These are phyloP conservation scores for Dasyprocta punctata DNA, from an alignment of 2,113 vertebrate species.

Conservation along the genomic window DNA sequence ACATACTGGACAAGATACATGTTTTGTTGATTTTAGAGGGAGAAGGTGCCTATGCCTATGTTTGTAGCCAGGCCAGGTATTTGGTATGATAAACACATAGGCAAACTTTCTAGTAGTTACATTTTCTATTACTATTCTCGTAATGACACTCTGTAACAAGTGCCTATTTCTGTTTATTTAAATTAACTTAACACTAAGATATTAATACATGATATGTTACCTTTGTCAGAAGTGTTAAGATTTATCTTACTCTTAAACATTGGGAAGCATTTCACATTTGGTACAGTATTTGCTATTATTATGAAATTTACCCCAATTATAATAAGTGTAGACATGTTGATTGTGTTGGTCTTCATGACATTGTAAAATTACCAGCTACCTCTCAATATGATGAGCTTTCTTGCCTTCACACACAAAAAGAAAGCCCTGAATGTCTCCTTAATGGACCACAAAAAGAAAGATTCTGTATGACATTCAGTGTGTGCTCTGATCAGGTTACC, in stretches of 20 bases:
- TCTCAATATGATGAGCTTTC: background rate
- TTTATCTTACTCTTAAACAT: slow-evolving; percentile 27
- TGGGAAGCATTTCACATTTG: background rate
- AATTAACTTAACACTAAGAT: background rate
- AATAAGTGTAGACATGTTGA: background rate
- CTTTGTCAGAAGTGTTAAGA: background rate
- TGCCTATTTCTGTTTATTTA: background rate
- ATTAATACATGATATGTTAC: background rate
- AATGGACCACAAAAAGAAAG: background rate
- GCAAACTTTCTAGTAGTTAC: background rate
- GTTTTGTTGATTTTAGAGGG: background rate
- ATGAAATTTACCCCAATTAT: background rate
- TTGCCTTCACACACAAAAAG: background rate
- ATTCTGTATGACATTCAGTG: background rate
- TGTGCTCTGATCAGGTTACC: background rate
- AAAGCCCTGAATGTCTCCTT: background rate
- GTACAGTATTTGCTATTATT: background rate
- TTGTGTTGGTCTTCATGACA: background rate
- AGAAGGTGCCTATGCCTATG: background rate
- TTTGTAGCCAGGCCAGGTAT: background rate
- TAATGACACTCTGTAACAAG: background rate
- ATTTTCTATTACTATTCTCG: background rate
- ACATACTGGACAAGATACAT: background rate
- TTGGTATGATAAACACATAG: background rate
- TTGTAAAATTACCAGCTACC: background rate